A percentile compares a stretch with the other conserved stretches of the same genome.
These are phyloP conservation scores for Drosophila watanabei DNA, from an alignment of 1,140 invertebrate genomes.

Conservation along the genomic window DNA sequence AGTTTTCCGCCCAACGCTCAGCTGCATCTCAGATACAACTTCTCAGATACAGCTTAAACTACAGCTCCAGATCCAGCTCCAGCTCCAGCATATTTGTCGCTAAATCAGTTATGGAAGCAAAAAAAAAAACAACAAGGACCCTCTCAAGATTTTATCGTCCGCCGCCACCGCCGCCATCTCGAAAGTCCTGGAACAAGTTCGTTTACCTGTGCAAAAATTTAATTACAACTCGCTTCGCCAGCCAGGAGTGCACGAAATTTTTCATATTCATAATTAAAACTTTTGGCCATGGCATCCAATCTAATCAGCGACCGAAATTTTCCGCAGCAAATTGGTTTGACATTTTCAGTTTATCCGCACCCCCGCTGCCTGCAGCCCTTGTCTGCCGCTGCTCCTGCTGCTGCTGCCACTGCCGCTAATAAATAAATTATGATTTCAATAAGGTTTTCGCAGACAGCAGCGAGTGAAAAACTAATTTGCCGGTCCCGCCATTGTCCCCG, in stretches of 20 bases:
- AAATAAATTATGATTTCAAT: slow-evolving; percentile 81
- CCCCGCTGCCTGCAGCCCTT: slow-evolving; percentile 3
- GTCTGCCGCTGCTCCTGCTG: slow-evolving; percentile 1
- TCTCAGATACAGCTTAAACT: slow-evolving; percentile 7
- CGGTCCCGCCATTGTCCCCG: neutral
- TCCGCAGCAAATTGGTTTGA: slow-evolving; percentile 67
- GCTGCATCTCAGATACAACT: slow-evolving; percentile 11
- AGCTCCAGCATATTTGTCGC: slow-evolving; percentile 43
- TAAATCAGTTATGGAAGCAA: slow-evolving; percentile 53
- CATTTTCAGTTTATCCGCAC: slow-evolving; percentile 56
- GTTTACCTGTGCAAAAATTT: slow-evolving; percentile 65
- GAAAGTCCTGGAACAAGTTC: slow-evolving; percentile 32
- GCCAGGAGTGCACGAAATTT: slow-evolving; percentile 47
- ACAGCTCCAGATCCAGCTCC: neutral
- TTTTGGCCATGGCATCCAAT: slow-evolving; percentile 65
- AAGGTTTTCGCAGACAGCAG: slow-evolving; percentile 51
- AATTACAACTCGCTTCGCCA: slow-evolving; percentile 55
- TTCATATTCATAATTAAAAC: slow-evolving; percentile 77
- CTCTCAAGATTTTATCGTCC: slow-evolving; percentile 26
- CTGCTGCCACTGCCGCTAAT: slow-evolving; percentile 48
- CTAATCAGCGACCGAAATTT: slow-evolving; percentile 69
- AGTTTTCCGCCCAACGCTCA: slow-evolving; percentile 24
- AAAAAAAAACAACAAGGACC: slow-evolving; percentile 19
- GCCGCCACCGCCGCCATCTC: neutral
- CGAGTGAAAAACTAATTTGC: slow-evolving; percentile 60